Percentiles rank a stretch among this genome's conserved stretches.
These are phyloP conservation scores for Mionectes olivaceus DNA, from an alignment of 2,797 vertebrate species.

Conservation along the genomic window DNA sequence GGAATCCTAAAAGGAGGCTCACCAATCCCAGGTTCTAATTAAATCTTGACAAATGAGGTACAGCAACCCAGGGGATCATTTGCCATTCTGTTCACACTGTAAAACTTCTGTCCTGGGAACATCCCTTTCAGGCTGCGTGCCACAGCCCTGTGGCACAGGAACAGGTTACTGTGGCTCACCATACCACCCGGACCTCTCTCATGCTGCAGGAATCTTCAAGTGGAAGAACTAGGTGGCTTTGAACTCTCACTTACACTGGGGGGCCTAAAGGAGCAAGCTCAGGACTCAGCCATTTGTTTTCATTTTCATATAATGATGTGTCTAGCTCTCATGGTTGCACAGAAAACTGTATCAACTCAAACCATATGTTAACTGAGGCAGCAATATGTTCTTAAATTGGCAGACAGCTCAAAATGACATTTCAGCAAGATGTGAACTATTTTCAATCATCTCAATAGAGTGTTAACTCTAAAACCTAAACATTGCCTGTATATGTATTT, in stretches of 20 bases:
- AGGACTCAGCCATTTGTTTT: conserved; percentile 69
- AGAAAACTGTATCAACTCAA: conserved; percentile 72
- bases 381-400: conserved; percentile 76
- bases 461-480: conserved; percentile 66
- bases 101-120: not conserved
- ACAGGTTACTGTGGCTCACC: not conserved
- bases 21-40: not conserved
- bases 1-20: not conserved
- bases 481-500: conserved; percentile 38
- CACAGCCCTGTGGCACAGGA: not conserved
- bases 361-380: conserved; percentile 74
- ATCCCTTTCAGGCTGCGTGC: not conserved
- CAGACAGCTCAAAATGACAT: conserved; percentile 71
- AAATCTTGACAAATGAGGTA: conserved; percentile 34
- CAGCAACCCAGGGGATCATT: not conserved
- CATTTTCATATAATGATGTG: conserved; percentile 75
- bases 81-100: not conserved
- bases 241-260: conserved; percentile 22
- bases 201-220: conserved; percentile 11
- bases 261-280: conserved; percentile 20
- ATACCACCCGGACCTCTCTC: not conserved
- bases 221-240: conserved; percentile 35
- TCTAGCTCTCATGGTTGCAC: conserved; percentile 70
- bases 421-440: conserved; percentile 71
- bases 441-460: conserved; percentile 70